Percentiles rank a stretch among this genome's conserved stretches.
phyloP scores from a whole-genome alignment of 2,113 vertebrate species.

The Coracopsis vasa region DNA sequence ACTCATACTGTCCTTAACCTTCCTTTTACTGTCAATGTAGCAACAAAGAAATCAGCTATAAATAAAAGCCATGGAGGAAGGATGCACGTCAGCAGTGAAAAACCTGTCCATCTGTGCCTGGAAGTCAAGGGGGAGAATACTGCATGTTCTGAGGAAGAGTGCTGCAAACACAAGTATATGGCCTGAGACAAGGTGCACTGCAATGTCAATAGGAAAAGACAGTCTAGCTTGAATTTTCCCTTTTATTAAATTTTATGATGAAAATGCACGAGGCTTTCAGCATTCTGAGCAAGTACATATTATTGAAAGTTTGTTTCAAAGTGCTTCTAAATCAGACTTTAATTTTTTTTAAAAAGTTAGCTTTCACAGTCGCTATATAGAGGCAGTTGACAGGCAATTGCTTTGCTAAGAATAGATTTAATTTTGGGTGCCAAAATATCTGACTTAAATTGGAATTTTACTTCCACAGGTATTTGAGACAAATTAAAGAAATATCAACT shows the following conservation, averaged over 20 bases:
- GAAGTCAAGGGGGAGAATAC: neutral
- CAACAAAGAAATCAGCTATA: neutral
- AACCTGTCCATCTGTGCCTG: fast-evolving
- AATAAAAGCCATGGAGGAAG: neutral
- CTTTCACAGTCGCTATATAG: neutral
- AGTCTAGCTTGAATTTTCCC: neutral
- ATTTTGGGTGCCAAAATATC: neutral
- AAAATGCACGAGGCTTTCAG: neutral
- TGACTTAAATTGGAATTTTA: neutral
- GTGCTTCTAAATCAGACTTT: neutral
- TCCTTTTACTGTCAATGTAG: neutral
- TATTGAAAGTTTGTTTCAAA: neutral
- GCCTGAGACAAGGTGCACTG: neutral
- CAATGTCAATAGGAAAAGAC: neutral
- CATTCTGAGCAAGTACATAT: neutral
- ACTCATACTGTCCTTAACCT: neutral
- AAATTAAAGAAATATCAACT: neutral
- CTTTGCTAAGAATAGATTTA: neutral
- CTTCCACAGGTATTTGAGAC: neutral
- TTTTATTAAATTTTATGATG: neutral
- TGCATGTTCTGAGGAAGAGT: neutral
- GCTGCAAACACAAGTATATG: neutral
- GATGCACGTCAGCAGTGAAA: neutral
- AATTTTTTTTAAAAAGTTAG: neutral
- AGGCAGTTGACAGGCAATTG: neutral